These are phyloP conservation scores for Beaufortia kweichowensis DNA, from an alignment of 2,113 vertebrate species.

Conservation along the genomic window DNA sequence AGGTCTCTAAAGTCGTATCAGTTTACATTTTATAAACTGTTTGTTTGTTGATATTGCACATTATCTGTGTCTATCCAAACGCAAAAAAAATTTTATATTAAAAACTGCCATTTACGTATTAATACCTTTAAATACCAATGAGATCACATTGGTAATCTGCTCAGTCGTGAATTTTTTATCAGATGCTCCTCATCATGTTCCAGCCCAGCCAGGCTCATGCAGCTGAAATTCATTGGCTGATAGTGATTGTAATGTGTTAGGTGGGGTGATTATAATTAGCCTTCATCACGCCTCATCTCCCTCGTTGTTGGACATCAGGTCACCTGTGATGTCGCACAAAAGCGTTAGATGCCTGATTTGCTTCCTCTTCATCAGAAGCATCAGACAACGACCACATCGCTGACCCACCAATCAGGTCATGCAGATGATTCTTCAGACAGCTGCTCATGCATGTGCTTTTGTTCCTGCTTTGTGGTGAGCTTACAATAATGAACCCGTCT, in stretches of 20 bases:
- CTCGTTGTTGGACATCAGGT: conserved; percentile 36
- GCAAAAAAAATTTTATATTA: neutral
- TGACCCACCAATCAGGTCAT: conserved; percentile 2
- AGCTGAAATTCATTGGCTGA: conserved; percentile 20
- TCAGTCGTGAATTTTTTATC: neutral
- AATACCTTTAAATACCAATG: neutral
- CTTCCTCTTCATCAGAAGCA: conserved; percentile 23
- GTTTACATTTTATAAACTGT: neutral
- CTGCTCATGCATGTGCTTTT: conserved; percentile 21
- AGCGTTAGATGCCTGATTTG: conserved; percentile 9
- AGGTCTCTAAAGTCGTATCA: no score
- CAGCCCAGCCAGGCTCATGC: neutral
- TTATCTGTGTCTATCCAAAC: neutral
- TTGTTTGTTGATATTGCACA: neutral
- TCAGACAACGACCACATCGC: neutral
- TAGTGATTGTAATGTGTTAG: conserved; percentile 17
- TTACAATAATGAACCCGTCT: neutral
- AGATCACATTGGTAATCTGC: neutral
- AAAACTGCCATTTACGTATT: neutral
- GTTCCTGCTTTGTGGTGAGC: neutral
- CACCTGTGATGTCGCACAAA: conserved; percentile 33
- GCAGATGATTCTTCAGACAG: neutral
- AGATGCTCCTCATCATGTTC: neutral
- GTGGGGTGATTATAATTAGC: conserved; percentile 44
- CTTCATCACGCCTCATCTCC: conserved; percentile 32